Percentiles rank a stretch among this genome's conserved stretches.
phyloP scores from a whole-genome alignment of 2,888 invertebrate genomes.

The Tribolium freemani region DNA sequence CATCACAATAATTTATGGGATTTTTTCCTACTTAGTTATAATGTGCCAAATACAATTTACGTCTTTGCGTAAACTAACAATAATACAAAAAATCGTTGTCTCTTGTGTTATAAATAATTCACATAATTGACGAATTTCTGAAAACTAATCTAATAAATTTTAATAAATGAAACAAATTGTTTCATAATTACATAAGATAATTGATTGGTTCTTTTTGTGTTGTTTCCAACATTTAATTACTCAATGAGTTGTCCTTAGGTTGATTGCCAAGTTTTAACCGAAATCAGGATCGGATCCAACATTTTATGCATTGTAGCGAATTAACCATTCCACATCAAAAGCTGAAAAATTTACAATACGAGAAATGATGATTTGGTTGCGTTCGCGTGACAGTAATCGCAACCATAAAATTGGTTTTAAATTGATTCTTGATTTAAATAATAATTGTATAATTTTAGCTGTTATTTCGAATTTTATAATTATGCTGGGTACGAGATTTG shows the following conservation, averaged over 20 bases:
- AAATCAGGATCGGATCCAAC: background rate
- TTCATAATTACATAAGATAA: constrained; percentile 2
- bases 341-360: too few relatives aligned
- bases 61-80: background rate
- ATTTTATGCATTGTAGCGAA: background rate
- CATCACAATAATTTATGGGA: background rate
- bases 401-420: too few relatives aligned
- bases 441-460: background rate
- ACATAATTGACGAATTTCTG: background rate
- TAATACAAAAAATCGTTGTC: too few relatives aligned
- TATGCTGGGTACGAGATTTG: too few relatives aligned
- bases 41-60: background rate
- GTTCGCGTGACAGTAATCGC: too few relatives aligned
- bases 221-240: constrained; percentile 4
- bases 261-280: constrained; percentile 5
- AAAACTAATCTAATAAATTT: background rate
- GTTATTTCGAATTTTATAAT: too few relatives aligned
- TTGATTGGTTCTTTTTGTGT: constrained; percentile 6
- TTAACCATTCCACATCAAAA: too few relatives aligned
- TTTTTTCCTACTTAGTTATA: background rate
- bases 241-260: background rate
- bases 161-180: background rate
- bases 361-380: too few relatives aligned
- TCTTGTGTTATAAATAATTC: too few relatives aligned
- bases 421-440: background rate